Evolutionary conservation across 2,113 vertebrate species (phyloP).

Genomic region (Eulemur rufifrons): DNA sequence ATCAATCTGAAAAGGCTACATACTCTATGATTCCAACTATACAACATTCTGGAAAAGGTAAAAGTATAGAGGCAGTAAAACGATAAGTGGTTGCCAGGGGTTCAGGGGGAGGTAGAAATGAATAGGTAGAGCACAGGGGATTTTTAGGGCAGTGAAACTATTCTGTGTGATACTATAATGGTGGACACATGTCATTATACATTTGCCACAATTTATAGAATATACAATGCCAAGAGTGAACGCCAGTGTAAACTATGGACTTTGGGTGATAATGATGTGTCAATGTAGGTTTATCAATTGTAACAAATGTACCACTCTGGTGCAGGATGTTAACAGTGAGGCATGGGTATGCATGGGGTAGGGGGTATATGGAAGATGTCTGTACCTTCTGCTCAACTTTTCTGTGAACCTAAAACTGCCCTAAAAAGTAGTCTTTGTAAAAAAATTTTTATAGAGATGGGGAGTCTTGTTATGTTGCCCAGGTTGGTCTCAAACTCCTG

Average conservation of each 20-base stretch:
- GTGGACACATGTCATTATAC: neutral
- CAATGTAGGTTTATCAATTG: neutral
- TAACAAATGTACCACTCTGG: neutral
- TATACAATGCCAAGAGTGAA: neutral
- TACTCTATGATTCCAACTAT: neutral
- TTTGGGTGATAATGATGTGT: neutral
- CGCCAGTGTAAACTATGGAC: neutral
- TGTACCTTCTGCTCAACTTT: neutral
- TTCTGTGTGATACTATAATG: neutral
- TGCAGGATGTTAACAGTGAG: neutral
- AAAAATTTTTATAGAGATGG: neutral
- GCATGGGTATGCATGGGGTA: neutral
- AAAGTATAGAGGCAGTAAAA: neutral
- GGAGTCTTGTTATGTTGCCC: too few species aligned
- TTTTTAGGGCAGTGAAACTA: neutral
- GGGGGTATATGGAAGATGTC: neutral
- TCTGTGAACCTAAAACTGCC: neutral
- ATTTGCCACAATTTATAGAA: neutral
- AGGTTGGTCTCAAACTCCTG: too few species aligned
- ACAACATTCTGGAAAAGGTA: neutral
- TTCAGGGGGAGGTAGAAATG: neutral
- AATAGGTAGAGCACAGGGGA: neutral
- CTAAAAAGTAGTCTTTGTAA: neutral
- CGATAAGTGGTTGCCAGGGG: neutral
- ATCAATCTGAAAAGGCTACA: neutral